Conservation (phyloP, 2,888 invertebrate species). For the Sepiola atlantica region DNA sequence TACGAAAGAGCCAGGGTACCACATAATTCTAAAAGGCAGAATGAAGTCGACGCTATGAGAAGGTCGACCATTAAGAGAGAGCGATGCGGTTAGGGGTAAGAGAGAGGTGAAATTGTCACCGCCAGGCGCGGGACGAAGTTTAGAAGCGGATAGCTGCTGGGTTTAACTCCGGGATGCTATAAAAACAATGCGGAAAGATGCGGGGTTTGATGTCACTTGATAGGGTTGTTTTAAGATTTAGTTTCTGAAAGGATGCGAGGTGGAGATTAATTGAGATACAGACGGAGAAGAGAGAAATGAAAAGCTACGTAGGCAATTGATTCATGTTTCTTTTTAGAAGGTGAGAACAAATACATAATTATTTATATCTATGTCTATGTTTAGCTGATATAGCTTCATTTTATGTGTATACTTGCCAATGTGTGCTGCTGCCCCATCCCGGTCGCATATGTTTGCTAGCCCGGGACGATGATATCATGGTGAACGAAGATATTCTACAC, state of each 20-base stretch:
- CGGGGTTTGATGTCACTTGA: background rate
- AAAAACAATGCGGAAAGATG: background rate
- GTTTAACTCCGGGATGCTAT: background rate
- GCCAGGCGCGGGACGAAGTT: background rate
- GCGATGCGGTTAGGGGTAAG: too few species aligned
- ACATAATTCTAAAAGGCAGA: background rate
- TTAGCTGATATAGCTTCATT: background rate
- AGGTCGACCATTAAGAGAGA: background rate
- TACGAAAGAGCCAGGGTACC: background rate
- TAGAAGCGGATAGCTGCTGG: background rate
- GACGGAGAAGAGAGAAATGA: too few species aligned
- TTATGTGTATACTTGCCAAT: too few species aligned
- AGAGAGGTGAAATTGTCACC: background rate
- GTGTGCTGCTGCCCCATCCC: too few species aligned
- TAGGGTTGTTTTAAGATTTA: background rate
- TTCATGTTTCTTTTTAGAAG: too few species aligned
- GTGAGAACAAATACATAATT: background rate
- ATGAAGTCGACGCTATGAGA: background rate
- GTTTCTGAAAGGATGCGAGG: background rate
- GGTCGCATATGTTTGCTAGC: too few species aligned
- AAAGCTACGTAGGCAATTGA: too few species aligned
- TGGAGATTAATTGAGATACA: background rate
- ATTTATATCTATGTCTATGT: background rate
- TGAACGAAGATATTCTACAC: too few species aligned
- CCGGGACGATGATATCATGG: too few species aligned